Evolutionary conservation across 2,797 vertebrate genomes (phyloP), one percentile per base, ranked within the genome.

Genomic region (Chlorospingus flavigularis): DNA sequence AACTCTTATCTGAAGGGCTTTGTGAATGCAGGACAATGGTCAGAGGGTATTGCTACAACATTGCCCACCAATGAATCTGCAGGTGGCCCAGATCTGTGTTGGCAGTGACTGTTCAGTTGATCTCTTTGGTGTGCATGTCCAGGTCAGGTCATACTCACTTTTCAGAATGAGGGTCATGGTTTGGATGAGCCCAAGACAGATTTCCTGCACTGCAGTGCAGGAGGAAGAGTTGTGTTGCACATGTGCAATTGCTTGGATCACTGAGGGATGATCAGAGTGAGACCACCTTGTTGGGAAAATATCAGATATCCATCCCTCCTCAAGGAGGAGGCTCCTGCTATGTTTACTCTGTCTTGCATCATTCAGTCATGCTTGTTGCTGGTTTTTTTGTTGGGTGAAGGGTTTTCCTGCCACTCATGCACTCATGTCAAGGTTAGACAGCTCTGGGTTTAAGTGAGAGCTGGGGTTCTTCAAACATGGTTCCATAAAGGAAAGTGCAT

Each of bases 231-330:
- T 77, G 10, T 3, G 2, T 42, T 85, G 28, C 13, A 13, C 23
- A 9, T 9, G 0, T 72, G 6, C n/a, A 7, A 1, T 40, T 1
- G 0, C 33, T 91, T 48, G 11, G 7, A 30, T 80, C 5, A 1
- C 53, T 71, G 35, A 86, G 86, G 28, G 45, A 25, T 13, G 13
- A 84, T 54, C 58, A 45, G 66, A 24, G 31, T 20, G 35, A 73
- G 30, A 51, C 10, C 8, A 7, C 43, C 4, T 9, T 75, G 10
- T 35, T 28, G 25, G n/a, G 53, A 80, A 35, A 83, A 15, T 61
- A 40, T 74, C n/a, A 50, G 30, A 13, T 82, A 48, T 6, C 15
- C 9, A 11, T 50, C 14, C 30, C 28, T 70, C 10, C 24, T 87
- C 30, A 40, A 14, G 35, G 30, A 58, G 33, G 14, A 79, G 20